Percentiles rank a stretch among this genome's conserved stretches.
These are phyloP conservation scores for Pogoniulus pusillus DNA, from an alignment of 2,797 vertebrate species.

Conservation along the genomic window DNA sequence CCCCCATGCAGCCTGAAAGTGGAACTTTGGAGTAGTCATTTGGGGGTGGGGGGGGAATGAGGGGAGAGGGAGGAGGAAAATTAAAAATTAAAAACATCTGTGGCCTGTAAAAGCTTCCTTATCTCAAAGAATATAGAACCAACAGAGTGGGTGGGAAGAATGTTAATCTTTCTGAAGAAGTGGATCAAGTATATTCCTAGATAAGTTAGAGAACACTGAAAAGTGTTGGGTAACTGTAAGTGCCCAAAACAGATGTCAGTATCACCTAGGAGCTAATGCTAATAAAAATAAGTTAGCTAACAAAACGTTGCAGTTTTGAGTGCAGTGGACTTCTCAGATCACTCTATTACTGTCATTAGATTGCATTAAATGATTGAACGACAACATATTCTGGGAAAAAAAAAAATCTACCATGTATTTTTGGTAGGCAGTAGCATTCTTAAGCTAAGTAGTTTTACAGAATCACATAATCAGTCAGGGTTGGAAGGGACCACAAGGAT, in stretches of 20 bases:
- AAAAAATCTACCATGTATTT: background rate
- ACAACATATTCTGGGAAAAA: background rate
- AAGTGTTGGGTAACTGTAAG: background rate
- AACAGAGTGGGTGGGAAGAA: background rate
- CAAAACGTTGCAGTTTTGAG: background rate
- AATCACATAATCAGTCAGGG: no score
- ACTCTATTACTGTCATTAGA: background rate
- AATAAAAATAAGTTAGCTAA: background rate
- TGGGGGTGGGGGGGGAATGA: no score
- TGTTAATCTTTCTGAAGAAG: background rate
- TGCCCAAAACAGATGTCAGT: background rate
- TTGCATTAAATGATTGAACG: background rate
- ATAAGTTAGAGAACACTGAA: background rate
- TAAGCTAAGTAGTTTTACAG: background rate
- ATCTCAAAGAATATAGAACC: background rate
- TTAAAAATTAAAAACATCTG: background rate
- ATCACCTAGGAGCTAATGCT: background rate
- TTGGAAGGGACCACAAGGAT: no score
- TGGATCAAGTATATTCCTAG: background rate
- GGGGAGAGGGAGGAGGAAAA: no score
- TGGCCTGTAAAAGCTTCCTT: background rate
- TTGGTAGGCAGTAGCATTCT: background rate
- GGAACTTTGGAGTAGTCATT: background rate
- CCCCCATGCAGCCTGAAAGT: background rate
- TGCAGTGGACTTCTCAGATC: background rate